Base-by-base conservation (phyloP, 2,888 invertebrate genomes). In the Keiferia lycopersicella region DNA sequence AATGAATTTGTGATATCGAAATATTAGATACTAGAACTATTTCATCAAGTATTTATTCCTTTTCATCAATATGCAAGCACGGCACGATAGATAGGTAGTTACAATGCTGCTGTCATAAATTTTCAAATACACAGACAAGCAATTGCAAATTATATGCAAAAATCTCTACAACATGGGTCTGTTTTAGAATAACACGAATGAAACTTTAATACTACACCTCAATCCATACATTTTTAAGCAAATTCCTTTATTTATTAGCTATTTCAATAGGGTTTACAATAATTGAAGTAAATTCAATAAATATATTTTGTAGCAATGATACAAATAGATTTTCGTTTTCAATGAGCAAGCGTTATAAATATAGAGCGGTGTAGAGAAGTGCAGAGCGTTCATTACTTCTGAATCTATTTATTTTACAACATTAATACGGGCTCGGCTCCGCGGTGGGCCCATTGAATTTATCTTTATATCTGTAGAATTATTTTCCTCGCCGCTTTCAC, bases 381-480 rank as follows among this genome's bases (percentile, higher is more conserved):
- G 73, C 79, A 69, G 70, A 72, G 73, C 78, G 69, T 71, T 80
- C 77, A 81, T 83, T 79, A 79, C 75, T 74, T 70, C 72, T 68
- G 73, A 74, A 75, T 80, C 75, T 77, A 79, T 82, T 81, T 79
- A 81, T 78, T 82, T 81, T 76, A 80, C 71, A 75, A 75, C 74
- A 75, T 79, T 78, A 80, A 76, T 75, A 75, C 70, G 65, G 66
- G 64, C 80, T 74, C 34, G 10, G 34, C 34, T 34, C 75, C 74
- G 73, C 76, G 85, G 87, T 84, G 79, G 84, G 78, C 79, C 79
- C 73, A 85, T 86, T 85, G 78, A 80, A 80, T 82, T 80, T 79
- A 82, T 82, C 77, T 76, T 68, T 73, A 68, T 68, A 79, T 56
- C 56, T 56, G 34, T 56, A 34, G 79, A 79, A 80, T 79, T 82